A percentile compares a stretch with the other conserved stretches of the same genome.
phyloP scores from a whole-genome alignment of 2,888 invertebrate species.

The Isoperla grammatica region DNA sequence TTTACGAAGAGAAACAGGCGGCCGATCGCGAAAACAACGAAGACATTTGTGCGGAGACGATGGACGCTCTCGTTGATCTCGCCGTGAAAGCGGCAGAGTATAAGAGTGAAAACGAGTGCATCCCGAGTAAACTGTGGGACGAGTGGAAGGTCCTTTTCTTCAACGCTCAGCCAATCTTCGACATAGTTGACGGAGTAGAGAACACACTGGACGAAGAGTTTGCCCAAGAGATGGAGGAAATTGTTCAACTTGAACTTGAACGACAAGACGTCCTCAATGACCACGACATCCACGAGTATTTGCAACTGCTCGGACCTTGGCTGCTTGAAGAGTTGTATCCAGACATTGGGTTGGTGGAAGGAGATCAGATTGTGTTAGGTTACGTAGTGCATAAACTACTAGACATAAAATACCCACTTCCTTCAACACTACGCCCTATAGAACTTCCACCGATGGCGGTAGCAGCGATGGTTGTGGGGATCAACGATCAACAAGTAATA shows the following conservation, averaged over 20 bases:
- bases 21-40: conserved; percentile 45
- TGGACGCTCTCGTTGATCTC: conserved; percentile 52
- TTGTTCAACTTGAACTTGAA: conserved; percentile 47
- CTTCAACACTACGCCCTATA: conserved; percentile 41
- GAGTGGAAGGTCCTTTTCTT: conserved; percentile 55
- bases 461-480: conserved; percentile 45
- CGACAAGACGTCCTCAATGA: conserved; percentile 52
- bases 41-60: conserved; percentile 49
- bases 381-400: conserved; percentile 51
- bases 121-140: conserved; percentile 48
- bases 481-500: conserved; percentile 45
- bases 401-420: conserved; percentile 47
- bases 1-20: conserved; percentile 52
- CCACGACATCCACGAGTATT: conserved; percentile 53
- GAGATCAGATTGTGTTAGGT: conserved; percentile 46
- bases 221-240: conserved; percentile 44
- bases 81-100: conserved; percentile 51
- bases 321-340: conserved; percentile 42
- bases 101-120: conserved; percentile 42
- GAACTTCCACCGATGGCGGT: conserved; percentile 43
- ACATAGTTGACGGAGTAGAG: conserved; percentile 46
- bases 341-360: conserved; percentile 40
- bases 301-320: conserved; percentile 52
- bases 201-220: conserved; percentile 40
- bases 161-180: conserved; percentile 51